These are phyloP conservation scores for Heliconius erato DNA, from an alignment of 2,888 invertebrate genomes.

Conservation along the genomic window DNA sequence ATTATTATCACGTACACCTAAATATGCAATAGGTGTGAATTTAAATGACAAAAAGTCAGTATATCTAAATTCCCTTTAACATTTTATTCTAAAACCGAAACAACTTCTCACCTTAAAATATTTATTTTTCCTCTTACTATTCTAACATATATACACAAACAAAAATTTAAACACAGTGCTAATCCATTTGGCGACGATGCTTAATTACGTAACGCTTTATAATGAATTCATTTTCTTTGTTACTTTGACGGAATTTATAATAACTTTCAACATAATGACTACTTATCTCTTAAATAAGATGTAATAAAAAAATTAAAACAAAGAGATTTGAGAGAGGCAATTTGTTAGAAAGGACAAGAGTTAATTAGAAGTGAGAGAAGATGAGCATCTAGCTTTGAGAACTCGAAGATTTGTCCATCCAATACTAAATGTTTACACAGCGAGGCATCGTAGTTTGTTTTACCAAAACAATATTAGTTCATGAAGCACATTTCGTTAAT, in stretches of 20 bases:
- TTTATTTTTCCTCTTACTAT: not conserved
- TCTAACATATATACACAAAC: not conserved
- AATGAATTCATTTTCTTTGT: conserved; percentile 38
- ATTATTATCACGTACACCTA: not conserved
- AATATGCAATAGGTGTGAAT: not conserved
- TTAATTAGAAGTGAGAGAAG: conserved; percentile 45
- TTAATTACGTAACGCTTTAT: conserved; percentile 26
- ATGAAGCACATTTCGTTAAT: conserved; percentile 8
- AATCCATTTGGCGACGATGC: conserved; percentile 26
- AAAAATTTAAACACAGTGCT: conserved; percentile 1
- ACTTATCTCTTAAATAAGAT: conserved; percentile 47
- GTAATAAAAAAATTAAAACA: conserved; percentile 47
- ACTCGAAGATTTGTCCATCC: conserved; percentile 34
- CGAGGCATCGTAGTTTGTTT: conserved; percentile 8
- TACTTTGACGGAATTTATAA: conserved; percentile 39
- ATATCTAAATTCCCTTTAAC: not conserved
- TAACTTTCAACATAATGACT: conserved; percentile 39
- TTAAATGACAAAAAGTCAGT: not conserved
- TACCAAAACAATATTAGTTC: conserved; percentile 20
- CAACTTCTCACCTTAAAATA: not conserved
- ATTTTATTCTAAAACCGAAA: not conserved
- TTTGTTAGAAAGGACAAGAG: conserved; percentile 46
- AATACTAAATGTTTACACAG: conserved; percentile 8
- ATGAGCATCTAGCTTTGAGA: conserved; percentile 31
- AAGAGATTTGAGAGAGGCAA: conserved; percentile 46